Conservation (phyloP, 1,140 invertebrate species). For the Trachymyrmex cornetzi region DNA sequence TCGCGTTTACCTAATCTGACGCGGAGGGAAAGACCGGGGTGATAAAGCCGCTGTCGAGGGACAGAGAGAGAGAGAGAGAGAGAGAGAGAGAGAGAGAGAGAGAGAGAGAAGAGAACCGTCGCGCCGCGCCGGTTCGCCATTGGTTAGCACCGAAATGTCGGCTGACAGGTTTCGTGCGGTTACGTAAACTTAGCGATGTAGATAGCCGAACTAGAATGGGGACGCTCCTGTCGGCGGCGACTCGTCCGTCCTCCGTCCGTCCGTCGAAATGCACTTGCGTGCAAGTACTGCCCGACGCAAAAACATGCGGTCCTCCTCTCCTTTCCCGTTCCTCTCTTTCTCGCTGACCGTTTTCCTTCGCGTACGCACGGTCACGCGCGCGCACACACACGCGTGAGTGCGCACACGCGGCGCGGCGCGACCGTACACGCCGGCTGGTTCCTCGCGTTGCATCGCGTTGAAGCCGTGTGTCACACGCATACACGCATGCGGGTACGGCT, state of each 20-base stretch:
- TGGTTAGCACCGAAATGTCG: conserved; percentile 82
- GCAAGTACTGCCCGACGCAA: conserved; percentile 74
- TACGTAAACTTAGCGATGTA: conserved; percentile 85
- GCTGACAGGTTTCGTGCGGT: conserved; percentile 84
- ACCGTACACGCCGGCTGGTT: no score
- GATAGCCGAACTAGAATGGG: conserved; percentile 84
- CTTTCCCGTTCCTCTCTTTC: conserved; percentile 46
- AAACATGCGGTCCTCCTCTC: conserved; percentile 75
- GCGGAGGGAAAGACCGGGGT: conserved; percentile 3
- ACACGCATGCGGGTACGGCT: not conserved
- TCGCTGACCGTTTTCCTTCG: conserved; percentile 42
- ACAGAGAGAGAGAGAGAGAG: conserved; percentile 41
- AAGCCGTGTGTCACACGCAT: not conserved
- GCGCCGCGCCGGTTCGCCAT: conserved; percentile 65
- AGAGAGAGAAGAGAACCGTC: conserved; percentile 57
- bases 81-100: conserved; percentile 49
- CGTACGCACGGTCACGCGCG: conserved; percentile 12
- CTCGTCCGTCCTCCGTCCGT: conserved; percentile 79
- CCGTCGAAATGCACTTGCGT: conserved; percentile 80
- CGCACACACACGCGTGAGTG: not conserved
- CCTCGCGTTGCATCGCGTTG: no score
- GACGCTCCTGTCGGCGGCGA: conserved; percentile 80
- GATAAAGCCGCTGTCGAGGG: conserved; percentile 35
- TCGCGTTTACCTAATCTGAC: conserved; percentile 48
- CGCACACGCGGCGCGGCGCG: no score